These are phyloP conservation scores for Spilogale gracilis DNA, from an alignment of 2,113 vertebrate genomes.

Conservation along the genomic window DNA sequence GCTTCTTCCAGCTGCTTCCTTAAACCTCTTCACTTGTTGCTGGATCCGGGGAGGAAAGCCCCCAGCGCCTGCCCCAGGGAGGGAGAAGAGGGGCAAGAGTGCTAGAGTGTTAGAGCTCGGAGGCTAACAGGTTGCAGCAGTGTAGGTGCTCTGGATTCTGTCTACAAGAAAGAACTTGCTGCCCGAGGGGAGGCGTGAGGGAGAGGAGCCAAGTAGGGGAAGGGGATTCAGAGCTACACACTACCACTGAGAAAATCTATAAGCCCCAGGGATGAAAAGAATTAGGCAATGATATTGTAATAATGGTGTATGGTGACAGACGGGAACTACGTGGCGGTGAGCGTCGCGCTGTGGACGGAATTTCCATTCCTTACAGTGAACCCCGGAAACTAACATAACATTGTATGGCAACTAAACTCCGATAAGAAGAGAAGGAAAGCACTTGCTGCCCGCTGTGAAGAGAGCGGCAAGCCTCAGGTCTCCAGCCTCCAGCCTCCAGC, in stretches of 20 bases:
- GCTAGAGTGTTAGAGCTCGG: neutral
- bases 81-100: neutral
- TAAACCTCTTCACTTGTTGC: neutral
- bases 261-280: neutral
- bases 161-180: neutral
- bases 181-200: neutral
- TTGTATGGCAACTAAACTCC: neutral
- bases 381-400: neutral
- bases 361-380: neutral
- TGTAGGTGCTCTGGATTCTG: neutral
- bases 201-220: neutral
- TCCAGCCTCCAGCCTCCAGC: neutral
- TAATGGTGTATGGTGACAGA: neutral
- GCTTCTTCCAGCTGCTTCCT: neutral
- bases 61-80: neutral
- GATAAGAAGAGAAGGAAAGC: neutral
- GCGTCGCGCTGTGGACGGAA: neutral
- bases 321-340: neutral
- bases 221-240: neutral
- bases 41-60: neutral
- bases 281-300: neutral
- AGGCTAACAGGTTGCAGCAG: neutral
- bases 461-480: neutral
- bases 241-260: neutral
- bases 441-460: neutral